These are phyloP conservation scores for Neopelma chrysocephalum DNA, from an alignment of 2,797 vertebrate genomes.

Conservation along the genomic window DNA sequence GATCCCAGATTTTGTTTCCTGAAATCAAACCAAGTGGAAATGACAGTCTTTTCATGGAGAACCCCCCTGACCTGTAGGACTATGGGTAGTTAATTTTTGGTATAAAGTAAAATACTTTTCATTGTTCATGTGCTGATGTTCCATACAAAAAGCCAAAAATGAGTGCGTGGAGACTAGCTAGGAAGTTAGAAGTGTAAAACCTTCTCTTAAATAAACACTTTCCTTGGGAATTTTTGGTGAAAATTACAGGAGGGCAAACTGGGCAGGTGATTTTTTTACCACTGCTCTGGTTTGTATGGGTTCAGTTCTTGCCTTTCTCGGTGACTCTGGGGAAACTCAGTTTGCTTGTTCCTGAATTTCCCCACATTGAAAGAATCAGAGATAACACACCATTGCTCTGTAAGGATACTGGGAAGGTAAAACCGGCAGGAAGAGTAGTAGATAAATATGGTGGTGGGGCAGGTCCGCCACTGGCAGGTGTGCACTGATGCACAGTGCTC, in stretches of 20 bases:
- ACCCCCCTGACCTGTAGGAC: background rate
- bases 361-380: background rate
- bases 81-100: background rate
- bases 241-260: background rate
- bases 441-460: background rate
- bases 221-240: background rate
- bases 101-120: background rate
- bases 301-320: background rate
- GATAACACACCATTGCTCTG: background rate
- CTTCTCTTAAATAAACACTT: background rate
- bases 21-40: background rate
- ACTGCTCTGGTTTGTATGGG: background rate
- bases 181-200: background rate
- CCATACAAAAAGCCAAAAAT: background rate
- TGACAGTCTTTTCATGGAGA: background rate
- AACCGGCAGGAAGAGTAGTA: background rate
- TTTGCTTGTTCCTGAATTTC: background rate
- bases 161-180: background rate
- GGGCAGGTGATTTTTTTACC: background rate
- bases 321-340: accelerated
- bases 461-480: background rate
- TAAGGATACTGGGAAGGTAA: background rate
- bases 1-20: background rate
- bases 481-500: background rate
- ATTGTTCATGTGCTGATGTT: background rate